phyloP scores from a whole-genome alignment of 2,113 vertebrate genomes.

The Atherinomorus stipes region DNA sequence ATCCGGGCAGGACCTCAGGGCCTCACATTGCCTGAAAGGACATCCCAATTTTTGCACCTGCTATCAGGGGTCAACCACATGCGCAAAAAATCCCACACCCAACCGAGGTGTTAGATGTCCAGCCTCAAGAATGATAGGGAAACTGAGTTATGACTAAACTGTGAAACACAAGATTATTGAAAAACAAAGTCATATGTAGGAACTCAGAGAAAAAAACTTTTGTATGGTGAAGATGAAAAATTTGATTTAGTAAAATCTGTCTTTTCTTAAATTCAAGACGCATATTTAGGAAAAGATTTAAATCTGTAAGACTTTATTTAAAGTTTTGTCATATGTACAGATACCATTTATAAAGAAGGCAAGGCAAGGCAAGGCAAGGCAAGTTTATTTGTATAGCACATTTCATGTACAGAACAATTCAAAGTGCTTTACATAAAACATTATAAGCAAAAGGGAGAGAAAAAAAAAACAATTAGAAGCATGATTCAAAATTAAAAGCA shows the following conservation, averaged over 20 bases:
- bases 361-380: too few relatives aligned
- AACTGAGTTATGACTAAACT: neutral
- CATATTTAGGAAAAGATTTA: neutral
- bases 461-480: too few relatives aligned
- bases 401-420: too few relatives aligned
- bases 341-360: neutral
- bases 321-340: neutral
- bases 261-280: too few relatives aligned
- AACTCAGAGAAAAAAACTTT: neutral
- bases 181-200: neutral
- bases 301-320: neutral
- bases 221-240: neutral
- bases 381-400: too few relatives aligned
- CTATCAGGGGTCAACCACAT: conserved; percentile 34
- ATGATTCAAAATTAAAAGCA: too few relatives aligned
- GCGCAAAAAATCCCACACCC: conserved; percentile 3
- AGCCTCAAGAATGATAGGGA: neutral
- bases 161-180: neutral
- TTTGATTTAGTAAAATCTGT: neutral
- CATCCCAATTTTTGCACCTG: conserved; percentile 70
- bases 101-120: neutral
- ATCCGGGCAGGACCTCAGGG: conserved; percentile 1
- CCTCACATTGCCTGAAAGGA: conserved; percentile 52
- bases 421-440: too few relatives aligned
- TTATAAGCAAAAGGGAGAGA: too few relatives aligned